Evolutionary conservation across 2,888 invertebrate species (phyloP), one percentile per base, ranked within the genome.

Genomic region (Trachelus troglodyta): DNA sequence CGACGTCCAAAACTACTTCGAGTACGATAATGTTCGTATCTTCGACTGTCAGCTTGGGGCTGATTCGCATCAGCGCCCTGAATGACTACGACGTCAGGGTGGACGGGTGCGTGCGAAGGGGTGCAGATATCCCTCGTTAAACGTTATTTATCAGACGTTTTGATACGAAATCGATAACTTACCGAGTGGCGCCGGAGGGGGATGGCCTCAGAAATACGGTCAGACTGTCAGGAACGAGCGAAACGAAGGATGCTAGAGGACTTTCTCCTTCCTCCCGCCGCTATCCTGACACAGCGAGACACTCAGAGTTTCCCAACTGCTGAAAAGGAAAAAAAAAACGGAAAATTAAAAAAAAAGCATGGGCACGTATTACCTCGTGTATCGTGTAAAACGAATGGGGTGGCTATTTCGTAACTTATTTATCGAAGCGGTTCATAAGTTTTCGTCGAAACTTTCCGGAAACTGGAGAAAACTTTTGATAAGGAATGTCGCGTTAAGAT

Each of bases 81-180:
- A 71, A 34, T 71, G 6, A 23, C 56, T 56, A 23, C 15, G 56
- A 56, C 56, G 9, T 2, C 23, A 9, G 23, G 56, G 56, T 9
- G 9, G 9, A 56, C 9, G 23, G 23, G 56, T 56, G 56, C 23
- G 33, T 34, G 71, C 71, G 12, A 71, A 34, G 33, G 69, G 34
- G 71, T 71, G 56, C 11, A 34, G 34, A 34, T 69, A 79, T 69
- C 76, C 75, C 81, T 83, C 80, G 81, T 81, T 83, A 83, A 82
- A 81, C 78, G 79, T 81, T 83, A 81, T 83, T 83, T 83, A 79
- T 83, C 81, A 73, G 79, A 80, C 79, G 56, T 76, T 73, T 73
- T 75, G 79, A 69, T 79, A 80, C 73, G 75, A 81, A 81, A 83
- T 83, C 83, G 83, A 81, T 83, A 78, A 56, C 23, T 56, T 23